Percentiles rank a stretch among this genome's conserved stretches.
Evolutionary conservation across 1,140 invertebrate genomes (phyloP).

Genomic region (Megathymus violae): DNA sequence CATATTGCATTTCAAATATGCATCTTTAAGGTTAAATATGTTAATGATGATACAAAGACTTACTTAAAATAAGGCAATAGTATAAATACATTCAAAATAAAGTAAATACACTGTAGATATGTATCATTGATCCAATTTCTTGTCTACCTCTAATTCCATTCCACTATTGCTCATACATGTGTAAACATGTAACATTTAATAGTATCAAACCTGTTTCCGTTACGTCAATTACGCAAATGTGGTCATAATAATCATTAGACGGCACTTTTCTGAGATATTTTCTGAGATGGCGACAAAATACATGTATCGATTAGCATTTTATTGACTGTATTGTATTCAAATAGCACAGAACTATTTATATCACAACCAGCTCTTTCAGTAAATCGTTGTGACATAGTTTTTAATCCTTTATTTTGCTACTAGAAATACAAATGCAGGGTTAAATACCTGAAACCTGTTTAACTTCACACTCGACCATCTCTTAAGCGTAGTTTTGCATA

Average conservation of each 20-base stretch:
- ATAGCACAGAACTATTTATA: conserved; percentile 10
- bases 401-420: conserved; percentile 22
- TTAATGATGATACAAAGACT: no score
- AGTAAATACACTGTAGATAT: no score
- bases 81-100: no score
- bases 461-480: neutral
- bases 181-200: neutral
- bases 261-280: conserved; percentile 30
- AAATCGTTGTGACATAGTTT: conserved; percentile 18
- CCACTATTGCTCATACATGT: no score
- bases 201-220: conserved; percentile 53
- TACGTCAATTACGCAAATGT: conserved; percentile 60
- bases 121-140: no score
- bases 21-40: no score
- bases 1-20: no score
- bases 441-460: conserved; percentile 13
- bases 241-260: conserved; percentile 32
- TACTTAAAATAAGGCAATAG: no score
- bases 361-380: conserved; percentile 14
- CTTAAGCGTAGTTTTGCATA: conserved; percentile 5
- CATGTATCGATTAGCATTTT: conserved; percentile 25
- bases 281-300: conserved; percentile 12
- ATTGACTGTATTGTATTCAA: conserved; percentile 11
- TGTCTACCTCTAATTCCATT: no score
- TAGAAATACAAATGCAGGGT: conserved; percentile 9